Evolutionary conservation across 2,113 vertebrate species (phyloP), one percentile per base, ranked within the genome.

Genomic region (Campylorhamphus procurvoides): DNA sequence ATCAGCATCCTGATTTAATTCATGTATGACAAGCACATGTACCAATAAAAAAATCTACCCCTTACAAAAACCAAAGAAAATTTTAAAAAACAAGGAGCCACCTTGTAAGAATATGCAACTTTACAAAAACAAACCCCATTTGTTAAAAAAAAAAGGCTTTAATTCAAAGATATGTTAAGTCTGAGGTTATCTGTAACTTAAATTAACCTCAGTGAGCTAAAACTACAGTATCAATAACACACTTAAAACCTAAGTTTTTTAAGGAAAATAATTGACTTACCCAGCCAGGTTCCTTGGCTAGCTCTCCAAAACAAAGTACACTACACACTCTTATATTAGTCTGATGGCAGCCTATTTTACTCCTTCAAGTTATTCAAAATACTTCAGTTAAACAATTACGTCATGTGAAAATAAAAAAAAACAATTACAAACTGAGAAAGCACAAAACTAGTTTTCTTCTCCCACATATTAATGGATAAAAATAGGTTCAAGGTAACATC

Each of bases 31-130:
- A 89, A 87, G 69, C 10, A 75, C 12, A 68, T 8, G 10, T 12
- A 55, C 4, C 10, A 68, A 67, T 14, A 71, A 67, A 64, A 62
- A 62, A 77, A 39, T 9, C 7, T 16, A 72, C 31, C 37, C 55
- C 8, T 50, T 55, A 24, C 1, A 12, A 86, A 60, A 93, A 81
- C 2, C 6, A 46, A 37, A 13, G 5, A 37, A 13, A 6, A 7
- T 10, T 20, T 14, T 3, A 8, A n/a, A 29, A 46, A 53, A 6
- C 7, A 37, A 46, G 1, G 2, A 40, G 53, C 1, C 18, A 29
- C 10, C 19, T 50, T 16, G 39, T 59, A 72, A 40, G 24, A 85
- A 89, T 33, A 83, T 3, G 6, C 7, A 74, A 40, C 9, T 44
- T 49, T 3, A 11, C 62, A 89, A 90, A 78, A 47, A 4, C 8